A percentile compares a stretch with the other conserved stretches of the same genome.
Evolutionary conservation across 2,888 invertebrate genomes (phyloP).

Genomic region (Polyommatus icarus): DNA sequence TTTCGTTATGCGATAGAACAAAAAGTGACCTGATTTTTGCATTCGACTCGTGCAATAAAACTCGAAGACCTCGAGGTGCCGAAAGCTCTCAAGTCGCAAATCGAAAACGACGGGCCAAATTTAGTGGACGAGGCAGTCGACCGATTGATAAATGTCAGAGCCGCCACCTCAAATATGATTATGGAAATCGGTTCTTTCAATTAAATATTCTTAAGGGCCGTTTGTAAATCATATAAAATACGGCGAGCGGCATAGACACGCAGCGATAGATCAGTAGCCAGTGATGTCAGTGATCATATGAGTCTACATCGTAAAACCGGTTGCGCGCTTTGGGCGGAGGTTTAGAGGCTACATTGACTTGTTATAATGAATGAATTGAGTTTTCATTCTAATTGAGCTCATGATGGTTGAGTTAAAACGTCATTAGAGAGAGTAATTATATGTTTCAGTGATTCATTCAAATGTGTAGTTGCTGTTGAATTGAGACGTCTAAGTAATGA

Average conservation of each 20-base stretch:
- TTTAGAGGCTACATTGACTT: slow-evolving; percentile 59
- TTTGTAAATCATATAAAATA: slow-evolving; percentile 57
- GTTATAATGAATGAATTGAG: slow-evolving; percentile 76
- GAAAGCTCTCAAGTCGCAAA: slow-evolving; percentile 55
- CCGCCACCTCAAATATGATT: slow-evolving; percentile 14
- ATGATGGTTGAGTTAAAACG: slow-evolving; percentile 26
- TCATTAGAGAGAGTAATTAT: slow-evolving; percentile 29
- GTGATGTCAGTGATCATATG: slow-evolving; percentile 59
- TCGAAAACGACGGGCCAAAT: slow-evolving; percentile 63
- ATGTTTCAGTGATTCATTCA: slow-evolving; percentile 25
- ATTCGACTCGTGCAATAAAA: slow-evolving; percentile 45
- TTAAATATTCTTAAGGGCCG: slow-evolving; percentile 45
- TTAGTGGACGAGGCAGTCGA: slow-evolving; percentile 37
- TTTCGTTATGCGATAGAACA: slow-evolving; percentile 35
- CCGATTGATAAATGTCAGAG: slow-evolving; percentile 37
- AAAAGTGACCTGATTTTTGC: slow-evolving; percentile 48
- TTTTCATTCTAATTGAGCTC: slow-evolving; percentile 58
- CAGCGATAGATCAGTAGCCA: slow-evolving; percentile 64
- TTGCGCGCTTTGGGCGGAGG: slow-evolving; percentile 64
- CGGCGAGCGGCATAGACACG: slow-evolving; percentile 53
- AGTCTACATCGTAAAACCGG: slow-evolving; percentile 69
- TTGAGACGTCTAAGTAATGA: slow-evolving; percentile 19
- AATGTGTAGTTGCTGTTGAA: not conserved
- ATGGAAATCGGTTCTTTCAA: slow-evolving; percentile 19
- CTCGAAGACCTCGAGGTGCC: slow-evolving; percentile 43